These are phyloP conservation scores for Glaucidium brasilianum DNA, from an alignment of 2,113 vertebrate species.

Conservation along the genomic window DNA sequence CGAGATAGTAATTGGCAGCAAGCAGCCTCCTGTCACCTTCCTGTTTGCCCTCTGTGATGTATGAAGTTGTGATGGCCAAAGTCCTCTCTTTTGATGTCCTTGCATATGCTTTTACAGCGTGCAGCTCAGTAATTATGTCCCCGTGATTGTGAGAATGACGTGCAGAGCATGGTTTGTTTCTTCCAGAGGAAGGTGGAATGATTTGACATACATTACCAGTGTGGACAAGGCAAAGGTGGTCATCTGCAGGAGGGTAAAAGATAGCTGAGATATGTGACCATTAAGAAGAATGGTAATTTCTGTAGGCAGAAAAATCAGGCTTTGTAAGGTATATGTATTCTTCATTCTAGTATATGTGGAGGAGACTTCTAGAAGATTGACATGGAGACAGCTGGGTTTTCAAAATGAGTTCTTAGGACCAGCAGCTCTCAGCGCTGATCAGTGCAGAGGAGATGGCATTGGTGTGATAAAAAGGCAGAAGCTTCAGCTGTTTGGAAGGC, in stretches of 20 bases:
- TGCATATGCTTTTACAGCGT: background rate
- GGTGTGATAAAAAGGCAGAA: background rate
- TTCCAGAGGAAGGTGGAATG: background rate
- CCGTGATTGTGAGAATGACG: background rate
- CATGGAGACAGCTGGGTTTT: background rate
- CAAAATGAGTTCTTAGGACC: background rate
- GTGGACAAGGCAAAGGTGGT: background rate
- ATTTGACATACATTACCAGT: background rate
- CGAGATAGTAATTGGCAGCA: background rate
- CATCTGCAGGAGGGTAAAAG: background rate
- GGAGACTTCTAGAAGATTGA: background rate
- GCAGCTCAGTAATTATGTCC: background rate
- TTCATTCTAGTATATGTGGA: background rate
- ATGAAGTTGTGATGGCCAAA: background rate
- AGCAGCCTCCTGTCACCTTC: background rate
- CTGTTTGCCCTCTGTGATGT: background rate
- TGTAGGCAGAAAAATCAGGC: background rate
- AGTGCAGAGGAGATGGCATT: background rate
- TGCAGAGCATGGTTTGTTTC: background rate
- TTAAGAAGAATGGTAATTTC: background rate
- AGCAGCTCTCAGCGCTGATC: background rate
- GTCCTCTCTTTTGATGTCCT: background rate
- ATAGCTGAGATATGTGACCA: background rate
- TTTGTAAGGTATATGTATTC: background rate
- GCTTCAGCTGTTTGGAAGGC: background rate